phyloP scores from a whole-genome alignment of 2,797 vertebrate genomes.

The Tragelaphus eurycerus region DNA sequence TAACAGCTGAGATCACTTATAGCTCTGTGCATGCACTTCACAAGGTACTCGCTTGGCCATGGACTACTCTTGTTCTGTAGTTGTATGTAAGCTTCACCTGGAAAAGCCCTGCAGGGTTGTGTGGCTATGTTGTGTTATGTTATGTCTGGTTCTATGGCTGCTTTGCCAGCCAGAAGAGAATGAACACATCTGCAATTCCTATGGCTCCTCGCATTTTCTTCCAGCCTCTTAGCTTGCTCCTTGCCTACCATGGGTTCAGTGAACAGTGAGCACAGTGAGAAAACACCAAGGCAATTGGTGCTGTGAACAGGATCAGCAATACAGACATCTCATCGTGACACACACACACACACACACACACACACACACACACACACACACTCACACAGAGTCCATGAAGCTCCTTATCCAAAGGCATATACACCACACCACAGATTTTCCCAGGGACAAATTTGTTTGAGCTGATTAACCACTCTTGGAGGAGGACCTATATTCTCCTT shows the following conservation, averaged over 20 bases:
- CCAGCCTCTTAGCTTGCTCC: not conserved
- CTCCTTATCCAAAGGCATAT: not conserved
- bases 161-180: not conserved
- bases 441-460: not conserved
- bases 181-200: not conserved
- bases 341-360: fast-evolving
- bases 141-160: fast-evolving
- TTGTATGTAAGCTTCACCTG: not conserved
- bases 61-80: not conserved
- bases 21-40: too few species aligned
- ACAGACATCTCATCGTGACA: not conserved
- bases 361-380: not conserved
- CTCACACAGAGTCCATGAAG: not conserved
- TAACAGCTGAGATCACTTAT: not conserved
- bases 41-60: not conserved
- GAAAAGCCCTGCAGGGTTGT: not conserved
- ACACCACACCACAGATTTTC: not conserved
- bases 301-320: not conserved
- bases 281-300: not conserved
- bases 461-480: not conserved
- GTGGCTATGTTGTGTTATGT: not conserved
- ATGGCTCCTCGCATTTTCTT: not conserved
- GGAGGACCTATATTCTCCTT: not conserved
- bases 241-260: not conserved
- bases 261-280: not conserved